These are phyloP conservation scores for Remorina albescens DNA, from an alignment of 2,797 vertebrate species.

Conservation along the genomic window DNA sequence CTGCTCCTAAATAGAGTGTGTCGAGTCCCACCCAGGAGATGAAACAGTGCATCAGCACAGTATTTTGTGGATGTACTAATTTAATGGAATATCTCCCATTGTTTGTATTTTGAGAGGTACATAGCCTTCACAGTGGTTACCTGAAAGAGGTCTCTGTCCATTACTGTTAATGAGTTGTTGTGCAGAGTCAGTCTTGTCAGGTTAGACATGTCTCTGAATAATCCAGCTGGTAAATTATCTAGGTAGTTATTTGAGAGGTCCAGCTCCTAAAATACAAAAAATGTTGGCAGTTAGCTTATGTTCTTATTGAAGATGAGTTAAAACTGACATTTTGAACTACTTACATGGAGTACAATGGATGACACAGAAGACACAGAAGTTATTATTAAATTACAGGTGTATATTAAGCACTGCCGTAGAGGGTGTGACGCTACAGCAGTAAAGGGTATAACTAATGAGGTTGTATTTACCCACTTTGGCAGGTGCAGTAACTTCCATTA, in stretches of 20 bases:
- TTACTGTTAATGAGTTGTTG: constrained; percentile 95
- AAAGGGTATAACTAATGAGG: constrained; percentile 10
- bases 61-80: constrained; percentile 15
- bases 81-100: neutral
- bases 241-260: constrained; percentile 98
- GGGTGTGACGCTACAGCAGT: no score
- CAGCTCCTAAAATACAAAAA: constrained; percentile 77
- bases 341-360: neutral
- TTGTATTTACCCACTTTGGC: neutral
- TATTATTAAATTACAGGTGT: no score
- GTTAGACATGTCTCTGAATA: constrained; percentile 93
- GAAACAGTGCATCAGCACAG: constrained; percentile 1
- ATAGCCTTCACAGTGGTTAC: constrained; percentile 54
- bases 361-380: neutral
- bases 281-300: neutral
- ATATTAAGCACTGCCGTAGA: neutral
- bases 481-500: constrained; percentile 7
- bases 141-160: constrained; percentile 93
- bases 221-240: constrained; percentile 91
- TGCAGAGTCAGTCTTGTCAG: constrained; percentile 92
- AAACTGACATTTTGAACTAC: no score
- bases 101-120: neutral
- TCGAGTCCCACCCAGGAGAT: constrained; percentile 10
- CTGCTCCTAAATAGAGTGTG: constrained; percentile 3
- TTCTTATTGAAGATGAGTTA: neutral